A percentile compares a stretch with the other conserved stretches of the same genome.
Evolutionary conservation across 2,797 vertebrate genomes (phyloP).

Genomic region (Lophius americanus): DNA sequence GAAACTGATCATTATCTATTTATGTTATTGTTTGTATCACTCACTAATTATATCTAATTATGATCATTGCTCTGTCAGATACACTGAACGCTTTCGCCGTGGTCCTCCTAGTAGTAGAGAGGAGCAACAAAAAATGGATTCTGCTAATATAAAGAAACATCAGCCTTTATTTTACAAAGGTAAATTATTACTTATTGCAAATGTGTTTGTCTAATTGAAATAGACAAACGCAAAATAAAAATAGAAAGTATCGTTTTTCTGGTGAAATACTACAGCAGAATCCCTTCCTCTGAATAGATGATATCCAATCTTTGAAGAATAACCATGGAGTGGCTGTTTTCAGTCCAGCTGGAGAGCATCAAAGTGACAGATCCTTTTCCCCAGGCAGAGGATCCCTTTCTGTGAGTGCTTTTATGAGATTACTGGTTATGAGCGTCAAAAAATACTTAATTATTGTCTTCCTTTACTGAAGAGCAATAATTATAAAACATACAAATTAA

Average conservation of each 20-base stretch:
- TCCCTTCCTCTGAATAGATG: conserved; percentile 26
- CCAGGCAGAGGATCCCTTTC: conserved; percentile 57
- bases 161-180: conserved; percentile 69
- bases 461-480: neutral
- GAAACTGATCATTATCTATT: neutral
- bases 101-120: conserved; percentile 85
- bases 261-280: neutral
- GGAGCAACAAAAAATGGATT: conserved; percentile 73
- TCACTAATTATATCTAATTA: neutral
- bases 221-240: too few relatives aligned
- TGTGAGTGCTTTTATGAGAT: conserved; percentile 59
- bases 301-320: conserved; percentile 35
- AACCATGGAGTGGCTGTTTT: conserved; percentile 12
- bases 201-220: too few relatives aligned
- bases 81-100: conserved; percentile 87
- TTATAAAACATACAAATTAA: neutral
- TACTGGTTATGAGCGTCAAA: neutral
- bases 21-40: neutral
- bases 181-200: neutral
- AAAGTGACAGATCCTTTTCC: conserved; percentile 44
- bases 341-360: conserved; percentile 31
- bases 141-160: conserved; percentile 41
- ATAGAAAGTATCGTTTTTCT: neutral
- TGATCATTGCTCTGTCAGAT: conserved; percentile 72
- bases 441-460: neutral